These are phyloP conservation scores for Aradophagus sp. DNA, from an alignment of 1,140 invertebrate species.

Conservation along the genomic window DNA sequence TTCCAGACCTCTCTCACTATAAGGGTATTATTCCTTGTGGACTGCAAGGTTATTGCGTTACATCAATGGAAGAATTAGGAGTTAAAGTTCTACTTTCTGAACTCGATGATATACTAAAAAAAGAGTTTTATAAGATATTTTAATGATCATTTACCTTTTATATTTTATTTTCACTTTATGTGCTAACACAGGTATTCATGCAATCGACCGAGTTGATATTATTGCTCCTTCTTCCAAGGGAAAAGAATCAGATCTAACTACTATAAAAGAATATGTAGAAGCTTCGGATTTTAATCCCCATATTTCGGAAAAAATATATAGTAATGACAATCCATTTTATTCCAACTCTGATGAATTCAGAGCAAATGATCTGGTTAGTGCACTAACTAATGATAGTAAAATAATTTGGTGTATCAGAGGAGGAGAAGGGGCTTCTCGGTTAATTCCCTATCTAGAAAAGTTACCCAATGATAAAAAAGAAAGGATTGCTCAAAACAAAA, in stretches of 20 bases:
- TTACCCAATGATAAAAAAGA: conserved; percentile 21
- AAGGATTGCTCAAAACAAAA: conserved; percentile 29
- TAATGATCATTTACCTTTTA: conserved; percentile 22
- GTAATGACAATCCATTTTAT: conserved; percentile 23
- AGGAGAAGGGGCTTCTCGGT: conserved; percentile 16
- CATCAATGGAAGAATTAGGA: conserved; percentile 20
- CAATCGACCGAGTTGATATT: conserved; percentile 28
- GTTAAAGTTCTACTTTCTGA: conserved; percentile 21
- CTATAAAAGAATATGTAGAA: conserved; percentile 26
- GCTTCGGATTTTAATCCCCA: conserved; percentile 22
- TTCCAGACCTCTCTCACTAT: conserved; percentile 20
- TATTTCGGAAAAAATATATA: conserved; percentile 27
- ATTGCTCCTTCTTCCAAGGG: conserved; percentile 27
- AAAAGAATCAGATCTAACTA: conserved; percentile 25
- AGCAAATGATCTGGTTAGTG: conserved; percentile 20
- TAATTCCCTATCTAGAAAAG: conserved; percentile 22
- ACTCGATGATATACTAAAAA: conserved; percentile 24
- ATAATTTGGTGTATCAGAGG: conserved; percentile 25
- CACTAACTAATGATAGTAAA: conserved; percentile 20
- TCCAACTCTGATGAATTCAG: conserved; percentile 26
- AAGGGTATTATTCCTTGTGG: conserved; percentile 23
- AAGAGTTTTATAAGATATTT: conserved; percentile 30
- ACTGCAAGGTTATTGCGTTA: conserved; percentile 20
- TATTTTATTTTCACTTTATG: conserved; percentile 23
- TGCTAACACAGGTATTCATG: conserved; percentile 23